Percentiles rank a stretch among this genome's conserved stretches.
Evolutionary conservation across 2,888 invertebrate genomes (phyloP).

Genomic region (Tipula lateralis): DNA sequence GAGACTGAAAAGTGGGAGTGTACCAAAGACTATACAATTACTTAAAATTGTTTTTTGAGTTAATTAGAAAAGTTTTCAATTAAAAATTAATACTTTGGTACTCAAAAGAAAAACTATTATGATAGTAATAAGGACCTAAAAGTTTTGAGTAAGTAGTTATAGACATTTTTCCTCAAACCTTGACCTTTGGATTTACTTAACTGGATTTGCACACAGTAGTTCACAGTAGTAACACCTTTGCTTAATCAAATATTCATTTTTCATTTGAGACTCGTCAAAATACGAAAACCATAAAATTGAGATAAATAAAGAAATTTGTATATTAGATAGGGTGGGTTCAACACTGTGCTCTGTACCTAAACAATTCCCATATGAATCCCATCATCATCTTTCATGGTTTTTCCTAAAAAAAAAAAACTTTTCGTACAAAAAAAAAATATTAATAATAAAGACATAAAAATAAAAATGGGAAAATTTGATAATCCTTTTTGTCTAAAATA

Average conservation of each 20-base stretch:
- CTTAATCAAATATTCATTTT: background rate
- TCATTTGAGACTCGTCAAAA: background rate
- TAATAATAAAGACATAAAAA: background rate
- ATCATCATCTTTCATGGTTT: conserved; percentile 9
- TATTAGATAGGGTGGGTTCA: background rate
- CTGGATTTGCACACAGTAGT: background rate
- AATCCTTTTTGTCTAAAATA: background rate
- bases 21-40: background rate
- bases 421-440: background rate
- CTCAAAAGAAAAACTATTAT: background rate
- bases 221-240: background rate
- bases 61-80: conserved; percentile 9
- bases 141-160: background rate
- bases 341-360: background rate
- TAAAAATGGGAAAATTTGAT: conserved; percentile 19
- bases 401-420: background rate
- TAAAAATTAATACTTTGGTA: background rate
- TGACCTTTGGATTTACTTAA: background rate
- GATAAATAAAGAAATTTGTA: conserved; percentile 2
- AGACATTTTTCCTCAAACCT: background rate
- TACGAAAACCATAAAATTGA: background rate
- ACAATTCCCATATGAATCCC: conserved; percentile 2
- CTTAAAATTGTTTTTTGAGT: background rate
- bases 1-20: background rate
- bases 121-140: background rate